phyloP scores from a whole-genome alignment of 2,888 invertebrate species.

The Drosophila mercatorum region DNA sequence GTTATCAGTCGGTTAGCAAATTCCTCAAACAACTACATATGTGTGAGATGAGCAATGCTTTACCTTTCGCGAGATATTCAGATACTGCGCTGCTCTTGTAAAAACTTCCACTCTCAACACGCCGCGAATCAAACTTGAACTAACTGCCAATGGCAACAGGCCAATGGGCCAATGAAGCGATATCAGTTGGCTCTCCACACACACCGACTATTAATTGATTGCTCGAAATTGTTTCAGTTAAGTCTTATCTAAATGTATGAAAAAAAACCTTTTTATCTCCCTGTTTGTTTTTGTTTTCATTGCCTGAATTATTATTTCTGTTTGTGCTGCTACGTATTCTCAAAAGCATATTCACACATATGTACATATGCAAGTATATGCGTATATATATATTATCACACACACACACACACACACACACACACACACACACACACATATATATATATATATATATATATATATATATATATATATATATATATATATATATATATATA shows the following conservation, averaged over 20 bases:
- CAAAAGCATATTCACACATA: neutral
- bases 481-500: no score
- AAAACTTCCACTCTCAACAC: constrained; percentile 65
- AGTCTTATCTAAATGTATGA: constrained; percentile 57
- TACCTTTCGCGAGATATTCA: constrained; percentile 47
- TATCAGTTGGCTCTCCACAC: constrained; percentile 53
- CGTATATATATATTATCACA: no score
- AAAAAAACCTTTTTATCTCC: constrained; percentile 53
- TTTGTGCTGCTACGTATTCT: constrained; percentile 13
- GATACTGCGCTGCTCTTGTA: constrained; percentile 38
- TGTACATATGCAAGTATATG: neutral
- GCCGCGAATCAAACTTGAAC: constrained; percentile 72
- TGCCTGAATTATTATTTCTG: constrained; percentile 28
- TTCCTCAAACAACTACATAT: neutral
- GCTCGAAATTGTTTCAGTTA: constrained; percentile 63
- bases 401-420: no score
- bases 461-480: no score
- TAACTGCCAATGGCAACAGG: constrained; percentile 60
- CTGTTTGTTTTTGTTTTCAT: constrained; percentile 49
- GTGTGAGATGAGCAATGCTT: constrained; percentile 51
- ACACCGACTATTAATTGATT: constrained; percentile 68
- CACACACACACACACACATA: no score
- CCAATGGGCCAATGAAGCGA: constrained; percentile 32
- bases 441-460: neutral
- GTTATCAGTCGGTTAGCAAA: constrained; percentile 21